These are phyloP conservation scores for Dendroctonus ponderosae DNA, from an alignment of 1,140 invertebrate genomes.

Conservation along the genomic window DNA sequence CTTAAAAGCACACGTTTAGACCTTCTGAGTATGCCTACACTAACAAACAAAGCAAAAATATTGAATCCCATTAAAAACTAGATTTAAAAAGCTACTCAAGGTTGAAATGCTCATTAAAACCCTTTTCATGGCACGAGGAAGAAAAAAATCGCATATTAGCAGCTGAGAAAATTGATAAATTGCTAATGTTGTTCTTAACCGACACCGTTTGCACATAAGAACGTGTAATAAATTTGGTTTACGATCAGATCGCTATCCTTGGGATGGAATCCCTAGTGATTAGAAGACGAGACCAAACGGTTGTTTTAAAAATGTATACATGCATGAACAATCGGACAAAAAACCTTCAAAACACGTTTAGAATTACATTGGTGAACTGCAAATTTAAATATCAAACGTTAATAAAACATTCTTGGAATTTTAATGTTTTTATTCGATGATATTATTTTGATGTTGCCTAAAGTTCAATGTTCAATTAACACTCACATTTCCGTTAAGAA, in stretches of 20 bases:
- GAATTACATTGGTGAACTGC: too few species aligned
- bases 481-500: too few species aligned
- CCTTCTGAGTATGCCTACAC: not conserved
- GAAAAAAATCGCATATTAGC: not conserved
- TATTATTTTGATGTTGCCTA: too few species aligned
- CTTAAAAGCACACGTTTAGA: not conserved
- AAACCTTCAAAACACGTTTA: too few species aligned
- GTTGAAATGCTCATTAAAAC: constrained; percentile 6
- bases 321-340: too few species aligned
- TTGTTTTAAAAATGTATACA: too few species aligned
- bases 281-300: too few species aligned
- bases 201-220: not conserved
- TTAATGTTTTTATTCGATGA: too few species aligned
- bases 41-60: not conserved
- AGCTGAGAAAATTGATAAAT: constrained; percentile 5
- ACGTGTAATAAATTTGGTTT: constrained; percentile 1
- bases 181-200: not conserved
- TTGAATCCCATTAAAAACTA: too few species aligned
- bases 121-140: not conserved
- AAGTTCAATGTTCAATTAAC: too few species aligned
- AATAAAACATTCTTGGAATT: too few species aligned
- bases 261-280: not conserved
- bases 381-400: too few species aligned
- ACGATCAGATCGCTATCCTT: not conserved
- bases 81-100: constrained; percentile 1